These are phyloP conservation scores for Anastatus disparis DNA, from an alignment of 1,140 invertebrate species.

Conservation along the genomic window DNA sequence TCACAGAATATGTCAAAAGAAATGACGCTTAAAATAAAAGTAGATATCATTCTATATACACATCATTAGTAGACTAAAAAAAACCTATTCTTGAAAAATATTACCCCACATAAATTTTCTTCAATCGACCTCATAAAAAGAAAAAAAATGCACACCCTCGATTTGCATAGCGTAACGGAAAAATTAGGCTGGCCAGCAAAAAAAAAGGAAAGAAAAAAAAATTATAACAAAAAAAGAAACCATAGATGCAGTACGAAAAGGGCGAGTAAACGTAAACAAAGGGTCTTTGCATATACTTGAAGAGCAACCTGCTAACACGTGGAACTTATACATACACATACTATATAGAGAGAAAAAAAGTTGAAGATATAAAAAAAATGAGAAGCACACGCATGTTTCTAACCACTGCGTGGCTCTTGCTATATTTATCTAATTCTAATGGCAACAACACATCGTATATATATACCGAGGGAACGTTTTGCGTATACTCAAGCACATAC, in stretches of 20 bases:
- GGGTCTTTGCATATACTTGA: neutral
- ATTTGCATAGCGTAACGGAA: conserved; percentile 24
- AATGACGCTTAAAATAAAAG: no score
- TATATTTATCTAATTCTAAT: conserved; percentile 55
- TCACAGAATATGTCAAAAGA: no score
- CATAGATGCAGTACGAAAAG: neutral
- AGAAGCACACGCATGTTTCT: neutral
- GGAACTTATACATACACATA: neutral
- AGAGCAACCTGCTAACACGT: conserved; percentile 21
- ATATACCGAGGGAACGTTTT: neutral
- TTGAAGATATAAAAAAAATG: neutral
- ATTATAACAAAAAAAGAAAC: no score
- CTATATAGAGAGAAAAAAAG: neutral
- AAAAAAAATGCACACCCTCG: no score
- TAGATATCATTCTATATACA: no score
- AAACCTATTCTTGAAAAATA: no score
- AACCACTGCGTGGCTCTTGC: conserved; percentile 17
- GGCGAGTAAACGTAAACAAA: conserved; percentile 35
- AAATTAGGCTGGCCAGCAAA: neutral
- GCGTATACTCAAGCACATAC: conserved; percentile 36
- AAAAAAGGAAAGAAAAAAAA: neutral
- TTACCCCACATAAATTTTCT: no score
- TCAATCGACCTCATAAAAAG: no score
- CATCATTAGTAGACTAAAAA: no score
- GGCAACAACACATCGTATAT: conserved; percentile 29